These are phyloP conservation scores for Agapetus fuscipes DNA, from an alignment of 2,888 invertebrate genomes.

Conservation along the genomic window DNA sequence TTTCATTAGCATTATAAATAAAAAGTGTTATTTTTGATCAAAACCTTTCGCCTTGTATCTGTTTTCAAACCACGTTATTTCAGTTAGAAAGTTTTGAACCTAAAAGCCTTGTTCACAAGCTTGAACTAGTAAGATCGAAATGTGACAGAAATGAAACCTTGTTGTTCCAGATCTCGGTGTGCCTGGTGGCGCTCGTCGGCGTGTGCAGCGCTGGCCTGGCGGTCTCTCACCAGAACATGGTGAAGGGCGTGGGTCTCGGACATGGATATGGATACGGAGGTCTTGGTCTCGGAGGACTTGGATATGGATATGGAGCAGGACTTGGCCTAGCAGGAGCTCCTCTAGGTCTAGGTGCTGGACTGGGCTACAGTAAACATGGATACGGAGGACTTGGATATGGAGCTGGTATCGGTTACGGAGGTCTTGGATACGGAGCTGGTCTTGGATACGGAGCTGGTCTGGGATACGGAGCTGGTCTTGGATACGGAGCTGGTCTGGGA, in stretches of 20 bases:
- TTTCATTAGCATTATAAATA: no score
- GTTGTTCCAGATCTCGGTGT: constrained; percentile 4
- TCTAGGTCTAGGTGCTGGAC: background rate
- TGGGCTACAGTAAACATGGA: background rate
- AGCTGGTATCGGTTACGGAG: background rate
- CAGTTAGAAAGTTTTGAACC: no score
- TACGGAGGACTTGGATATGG: background rate
- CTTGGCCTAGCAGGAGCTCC: no score
- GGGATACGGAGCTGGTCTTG: background rate
- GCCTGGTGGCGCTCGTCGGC: constrained; percentile 2
- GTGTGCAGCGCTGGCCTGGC: constrained; percentile 9
- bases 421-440: background rate
- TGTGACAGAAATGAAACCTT: no score
- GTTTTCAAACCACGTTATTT: no score
- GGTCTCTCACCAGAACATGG: constrained; percentile 11
- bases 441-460: constrained; percentile 1
- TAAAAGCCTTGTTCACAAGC: no score
- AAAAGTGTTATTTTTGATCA: no score
- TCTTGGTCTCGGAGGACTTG: background rate
- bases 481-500: background rate
- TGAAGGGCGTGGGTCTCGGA: constrained; percentile 5
- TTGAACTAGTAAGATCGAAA: no score
- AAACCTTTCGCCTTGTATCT: no score
- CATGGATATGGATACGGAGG: constrained; percentile 7
- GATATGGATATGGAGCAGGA: no score